phyloP scores from a whole-genome alignment of 2,888 invertebrate genomes.

The Cristatella mucedo region DNA sequence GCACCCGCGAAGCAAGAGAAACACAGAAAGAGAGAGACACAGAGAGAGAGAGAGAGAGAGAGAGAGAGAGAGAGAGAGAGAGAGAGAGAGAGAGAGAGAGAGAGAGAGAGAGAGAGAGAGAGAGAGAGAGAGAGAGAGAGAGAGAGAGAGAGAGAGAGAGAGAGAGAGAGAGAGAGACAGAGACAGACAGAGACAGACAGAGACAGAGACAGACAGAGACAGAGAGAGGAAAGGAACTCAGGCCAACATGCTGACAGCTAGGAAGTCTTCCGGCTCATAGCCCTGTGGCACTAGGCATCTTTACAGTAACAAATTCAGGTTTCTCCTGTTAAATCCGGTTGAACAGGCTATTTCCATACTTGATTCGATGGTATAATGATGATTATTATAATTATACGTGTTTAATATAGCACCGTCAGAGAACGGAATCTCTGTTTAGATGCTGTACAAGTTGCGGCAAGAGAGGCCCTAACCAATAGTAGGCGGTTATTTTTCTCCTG shows the following conservation, averaged over 20 bases:
- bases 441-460: too few relatives aligned
- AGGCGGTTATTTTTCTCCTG: too few relatives aligned
- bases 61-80: conserved; percentile 1
- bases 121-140: neutral
- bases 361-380: too few relatives aligned
- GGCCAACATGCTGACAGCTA: neutral
- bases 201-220: neutral
- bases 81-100: neutral
- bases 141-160: neutral
- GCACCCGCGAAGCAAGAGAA: neutral
- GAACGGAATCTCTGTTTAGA: too few relatives aligned
- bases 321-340: too few relatives aligned
- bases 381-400: too few relatives aligned
- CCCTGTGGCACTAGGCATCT: too few relatives aligned
- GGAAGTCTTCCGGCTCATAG: neutral
- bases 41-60: conserved; percentile 1
- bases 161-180: neutral
- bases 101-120: neutral
- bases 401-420: too few relatives aligned
- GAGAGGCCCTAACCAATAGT: too few relatives aligned
- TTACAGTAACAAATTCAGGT: too few relatives aligned
- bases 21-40: conserved; percentile 1
- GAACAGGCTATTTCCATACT: too few relatives aligned
- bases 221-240: neutral
- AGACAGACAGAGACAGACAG: neutral